Percentiles rank a stretch among this genome's conserved stretches.
phyloP scores from a whole-genome alignment of 2,888 invertebrate genomes.

The Sabellastarte sp. region DNA sequence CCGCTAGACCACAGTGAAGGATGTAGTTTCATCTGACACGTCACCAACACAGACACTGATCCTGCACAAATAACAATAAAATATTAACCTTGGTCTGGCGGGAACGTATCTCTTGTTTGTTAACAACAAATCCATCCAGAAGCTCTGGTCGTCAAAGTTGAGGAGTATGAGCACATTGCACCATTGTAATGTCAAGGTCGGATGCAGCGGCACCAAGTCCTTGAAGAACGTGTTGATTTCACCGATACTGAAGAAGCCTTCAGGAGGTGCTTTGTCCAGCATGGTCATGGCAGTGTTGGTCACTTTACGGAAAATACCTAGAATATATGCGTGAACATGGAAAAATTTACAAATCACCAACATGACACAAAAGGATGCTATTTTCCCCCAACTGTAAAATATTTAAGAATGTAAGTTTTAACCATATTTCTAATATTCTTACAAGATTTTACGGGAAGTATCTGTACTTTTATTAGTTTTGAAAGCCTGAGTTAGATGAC shows the following conservation, averaged over 20 bases:
- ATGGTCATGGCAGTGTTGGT: constrained; percentile 65
- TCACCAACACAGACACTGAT: no score
- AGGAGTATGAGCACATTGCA: constrained; percentile 74
- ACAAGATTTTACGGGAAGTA: no score
- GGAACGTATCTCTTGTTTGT: constrained; percentile 49
- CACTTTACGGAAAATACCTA: constrained; percentile 61
- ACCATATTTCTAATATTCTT: no score
- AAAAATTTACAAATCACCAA: no score
- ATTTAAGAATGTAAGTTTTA: no score
- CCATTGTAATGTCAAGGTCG: constrained; percentile 75
- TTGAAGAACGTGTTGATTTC: constrained; percentile 50
- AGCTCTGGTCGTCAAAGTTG: constrained; percentile 70
- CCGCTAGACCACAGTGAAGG: no score
- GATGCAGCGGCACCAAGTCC: constrained; percentile 60
- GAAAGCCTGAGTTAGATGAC: no score
- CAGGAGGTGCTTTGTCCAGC: constrained; percentile 36
- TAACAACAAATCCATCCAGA: constrained; percentile 70
- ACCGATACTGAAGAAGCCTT: constrained; percentile 53
- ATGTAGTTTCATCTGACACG: no score
- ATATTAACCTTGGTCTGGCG: constrained; percentile 60
- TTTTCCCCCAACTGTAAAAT: no score
- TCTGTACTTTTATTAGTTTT: no score
- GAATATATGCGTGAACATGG: background rate
- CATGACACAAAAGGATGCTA: no score
- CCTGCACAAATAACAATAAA: no score